phyloP scores from a whole-genome alignment of 37 sponge, comb jelly and placozoan species.

The Chondrosia reniformis region DNA sequence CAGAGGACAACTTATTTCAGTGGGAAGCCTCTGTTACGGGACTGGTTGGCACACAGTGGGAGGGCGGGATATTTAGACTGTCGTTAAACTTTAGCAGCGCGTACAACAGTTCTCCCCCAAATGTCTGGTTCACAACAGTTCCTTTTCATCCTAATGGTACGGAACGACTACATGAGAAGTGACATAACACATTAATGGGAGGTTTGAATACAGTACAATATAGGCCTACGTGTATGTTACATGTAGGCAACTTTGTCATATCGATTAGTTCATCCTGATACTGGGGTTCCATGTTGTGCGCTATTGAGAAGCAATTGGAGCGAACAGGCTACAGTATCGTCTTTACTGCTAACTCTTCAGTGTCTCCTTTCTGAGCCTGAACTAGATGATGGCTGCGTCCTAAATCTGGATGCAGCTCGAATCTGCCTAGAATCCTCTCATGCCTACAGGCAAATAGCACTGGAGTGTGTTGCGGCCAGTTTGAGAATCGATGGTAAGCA shows the following conservation, averaged over 20 bases:
- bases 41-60: slow-evolving; percentile 63
- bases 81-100: slow-evolving; percentile 42
- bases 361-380: slow-evolving; percentile 60
- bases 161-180: neutral
- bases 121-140: slow-evolving; percentile 72
- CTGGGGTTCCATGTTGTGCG: slow-evolving; percentile 26
- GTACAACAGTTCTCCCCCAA: slow-evolving; percentile 70
- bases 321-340: slow-evolving; percentile 27
- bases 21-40: slow-evolving; percentile 67
- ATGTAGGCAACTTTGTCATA: neutral
- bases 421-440: slow-evolving; percentile 47
- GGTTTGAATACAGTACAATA: neutral
- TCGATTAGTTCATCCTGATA: slow-evolving; percentile 40
- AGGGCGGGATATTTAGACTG: slow-evolving; percentile 75
- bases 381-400: slow-evolving; percentile 37
- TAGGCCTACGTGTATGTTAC: neutral
- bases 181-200: neutral
- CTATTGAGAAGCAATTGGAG: slow-evolving; percentile 33
- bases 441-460: slow-evolving; percentile 81
- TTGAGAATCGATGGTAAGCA: slow-evolving; percentile 68
- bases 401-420: slow-evolving; percentile 60
- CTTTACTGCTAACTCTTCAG: slow-evolving; percentile 38
- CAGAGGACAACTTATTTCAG: slow-evolving; percentile 39
- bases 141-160: slow-evolving; percentile 90
- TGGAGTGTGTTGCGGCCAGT: slow-evolving; percentile 86